Evolutionary conservation across 1,140 invertebrate species (phyloP).

Genomic region (Bombus waltoni): DNA sequence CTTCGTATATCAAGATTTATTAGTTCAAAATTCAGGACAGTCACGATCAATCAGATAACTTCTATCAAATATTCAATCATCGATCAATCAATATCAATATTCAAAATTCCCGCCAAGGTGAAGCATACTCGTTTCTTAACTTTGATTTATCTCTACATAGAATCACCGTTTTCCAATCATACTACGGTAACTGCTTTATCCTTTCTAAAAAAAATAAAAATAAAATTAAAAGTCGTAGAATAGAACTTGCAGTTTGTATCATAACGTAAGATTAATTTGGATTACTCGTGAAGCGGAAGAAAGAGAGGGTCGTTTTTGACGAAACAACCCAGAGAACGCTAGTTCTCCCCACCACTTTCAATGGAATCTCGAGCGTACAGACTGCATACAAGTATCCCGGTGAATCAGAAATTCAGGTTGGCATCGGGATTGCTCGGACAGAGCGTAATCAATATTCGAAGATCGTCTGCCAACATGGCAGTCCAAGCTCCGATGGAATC

Average conservation of each 20-base stretch:
- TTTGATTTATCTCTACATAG: neutral
- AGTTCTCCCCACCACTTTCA: neutral
- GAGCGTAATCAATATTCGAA: slow-evolving; percentile 64
- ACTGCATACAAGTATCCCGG: slow-evolving; percentile 46
- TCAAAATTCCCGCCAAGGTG: too few relatives aligned
- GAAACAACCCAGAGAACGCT: too few relatives aligned
- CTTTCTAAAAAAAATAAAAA: neutral
- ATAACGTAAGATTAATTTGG: neutral
- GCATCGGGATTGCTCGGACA: slow-evolving; percentile 59
- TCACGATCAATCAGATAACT: too few relatives aligned
- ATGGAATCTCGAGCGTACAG: slow-evolving; percentile 27
- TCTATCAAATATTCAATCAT: too few relatives aligned
- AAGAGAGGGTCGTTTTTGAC: neutral
- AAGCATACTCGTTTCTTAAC: too few relatives aligned
- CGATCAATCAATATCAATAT: too few relatives aligned
- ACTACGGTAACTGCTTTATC: neutral
- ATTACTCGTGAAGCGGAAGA: neutral
- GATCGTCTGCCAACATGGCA: slow-evolving; percentile 50
- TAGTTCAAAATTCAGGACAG: too few relatives aligned
- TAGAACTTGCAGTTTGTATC: neutral
- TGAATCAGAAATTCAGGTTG: slow-evolving; percentile 61
- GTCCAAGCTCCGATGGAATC: slow-evolving; percentile 59
- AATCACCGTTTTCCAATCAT: neutral
- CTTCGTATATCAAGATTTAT: too few relatives aligned
- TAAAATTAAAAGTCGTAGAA: neutral